Evolutionary conservation across 2,113 vertebrate genomes (phyloP).

Genomic region (Aramus guarauna): DNA sequence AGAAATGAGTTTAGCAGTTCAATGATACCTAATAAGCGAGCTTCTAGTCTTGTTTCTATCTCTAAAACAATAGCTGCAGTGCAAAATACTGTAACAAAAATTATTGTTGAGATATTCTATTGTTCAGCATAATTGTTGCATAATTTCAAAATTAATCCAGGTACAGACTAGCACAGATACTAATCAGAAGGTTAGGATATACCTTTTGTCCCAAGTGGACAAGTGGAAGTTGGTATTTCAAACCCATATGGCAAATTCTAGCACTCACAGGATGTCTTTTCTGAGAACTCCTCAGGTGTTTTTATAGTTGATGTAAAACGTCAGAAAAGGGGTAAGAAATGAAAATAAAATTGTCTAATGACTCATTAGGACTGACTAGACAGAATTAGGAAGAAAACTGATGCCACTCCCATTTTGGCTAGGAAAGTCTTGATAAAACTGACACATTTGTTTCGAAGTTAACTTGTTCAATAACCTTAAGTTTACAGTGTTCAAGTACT

Average conservation of each 20-base stretch:
- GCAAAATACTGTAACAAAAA: neutral
- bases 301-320: neutral
- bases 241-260: neutral
- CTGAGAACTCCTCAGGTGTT: neutral
- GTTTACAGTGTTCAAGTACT: neutral
- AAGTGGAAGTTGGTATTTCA: neutral
- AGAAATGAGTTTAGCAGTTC: neutral
- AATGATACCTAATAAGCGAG: neutral
- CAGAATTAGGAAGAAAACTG: neutral
- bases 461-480: neutral
- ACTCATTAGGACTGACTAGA: neutral
- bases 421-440: neutral
- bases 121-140: accelerated
- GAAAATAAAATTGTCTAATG: neutral
- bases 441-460: neutral
- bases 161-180: neutral
- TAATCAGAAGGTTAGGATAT: neutral
- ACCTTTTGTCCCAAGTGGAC: neutral
- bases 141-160: neutral
- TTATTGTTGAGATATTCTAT: neutral
- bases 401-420: neutral
- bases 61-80: neutral
- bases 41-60: neutral
- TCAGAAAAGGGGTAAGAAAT: neutral
- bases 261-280: neutral